Conservation (phyloP, 2,113 vertebrate species). For the Toxostoma redivivum region DNA sequence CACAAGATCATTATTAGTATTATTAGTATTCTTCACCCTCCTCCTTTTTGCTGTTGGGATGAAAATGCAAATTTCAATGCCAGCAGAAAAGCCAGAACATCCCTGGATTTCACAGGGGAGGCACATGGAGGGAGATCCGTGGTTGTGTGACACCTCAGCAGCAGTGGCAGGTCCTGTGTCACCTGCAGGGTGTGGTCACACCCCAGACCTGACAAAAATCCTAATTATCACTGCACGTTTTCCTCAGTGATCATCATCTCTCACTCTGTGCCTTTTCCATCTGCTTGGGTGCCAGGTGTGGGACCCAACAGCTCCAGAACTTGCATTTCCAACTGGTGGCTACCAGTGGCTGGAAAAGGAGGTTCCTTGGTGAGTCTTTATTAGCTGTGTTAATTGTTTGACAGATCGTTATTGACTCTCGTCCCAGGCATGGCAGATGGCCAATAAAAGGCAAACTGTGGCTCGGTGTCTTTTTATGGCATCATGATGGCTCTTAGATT, state of each 20-base stretch:
- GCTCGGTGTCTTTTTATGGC: slow-evolving; percentile 12
- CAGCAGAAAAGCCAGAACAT: neutral
- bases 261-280: neutral
- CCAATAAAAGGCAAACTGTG: slow-evolving; percentile 55
- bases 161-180: accelerated
- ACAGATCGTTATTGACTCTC: slow-evolving; percentile 64
- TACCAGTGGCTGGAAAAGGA: slow-evolving; percentile 3
- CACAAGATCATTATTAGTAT: neutral
- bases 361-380: slow-evolving; percentile 57
- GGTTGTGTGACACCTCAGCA: neutral
- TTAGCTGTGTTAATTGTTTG: slow-evolving; percentile 73
- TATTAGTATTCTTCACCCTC: neutral
- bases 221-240: neutral
- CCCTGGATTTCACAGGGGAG: neutral
- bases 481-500: slow-evolving; percentile 1
- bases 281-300: slow-evolving; percentile 36
- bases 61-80: neutral
- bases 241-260: slow-evolving; percentile 36
- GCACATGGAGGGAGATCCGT: neutral
- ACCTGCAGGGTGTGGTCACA: accelerated
- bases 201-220: neutral
- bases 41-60: neutral
- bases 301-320: slow-evolving; percentile 26
- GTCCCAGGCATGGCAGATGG: slow-evolving; percentile 62
- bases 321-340: slow-evolving; percentile 44